A percentile compares a stretch with the other conserved stretches of the same genome.
Evolutionary conservation across 2,888 invertebrate species (phyloP).

Genomic region (Polia nebulosa): DNA sequence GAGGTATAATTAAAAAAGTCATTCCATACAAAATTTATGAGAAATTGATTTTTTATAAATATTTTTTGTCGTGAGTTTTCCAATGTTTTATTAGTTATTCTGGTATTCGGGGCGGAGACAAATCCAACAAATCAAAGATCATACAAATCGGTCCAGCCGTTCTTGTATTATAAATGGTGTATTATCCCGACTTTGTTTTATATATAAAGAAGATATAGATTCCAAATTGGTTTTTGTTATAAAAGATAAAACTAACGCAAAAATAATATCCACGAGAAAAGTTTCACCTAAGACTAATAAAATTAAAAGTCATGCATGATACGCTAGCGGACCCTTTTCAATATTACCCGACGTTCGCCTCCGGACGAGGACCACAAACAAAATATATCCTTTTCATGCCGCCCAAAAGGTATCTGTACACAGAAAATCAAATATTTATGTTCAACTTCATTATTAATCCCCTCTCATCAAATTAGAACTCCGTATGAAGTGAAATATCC

Average conservation of each 20-base stretch:
- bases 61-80: too few relatives aligned
- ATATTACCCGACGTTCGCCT: constrained; percentile 37
- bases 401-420: constrained; percentile 37
- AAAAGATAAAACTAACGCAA: constrained; percentile 15
- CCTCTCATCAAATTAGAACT: constrained; percentile 37
- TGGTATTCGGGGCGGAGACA: too few relatives aligned
- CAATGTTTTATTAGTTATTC: too few relatives aligned
- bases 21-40: too few relatives aligned
- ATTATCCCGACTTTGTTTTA: too few relatives aligned
- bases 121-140: too few relatives aligned
- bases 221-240: too few relatives aligned
- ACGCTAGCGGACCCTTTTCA: constrained; percentile 52
- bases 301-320: constrained; percentile 54
- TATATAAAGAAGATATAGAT: too few relatives aligned
- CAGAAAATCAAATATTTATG: constrained; percentile 57
- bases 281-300: constrained; percentile 38
- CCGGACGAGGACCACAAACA: constrained; percentile 46
- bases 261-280: constrained; percentile 28
- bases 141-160: too few relatives aligned
- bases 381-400: constrained; percentile 53
- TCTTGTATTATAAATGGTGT: too few relatives aligned
- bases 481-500: constrained; percentile 9
- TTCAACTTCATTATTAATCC: constrained; percentile 50
- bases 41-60: too few relatives aligned
- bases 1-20: too few relatives aligned